Percentiles rank a stretch among this genome's conserved stretches.
Conservation (phyloP, 2,888 invertebrate species). For the Oxyscelio sp. region DNA sequence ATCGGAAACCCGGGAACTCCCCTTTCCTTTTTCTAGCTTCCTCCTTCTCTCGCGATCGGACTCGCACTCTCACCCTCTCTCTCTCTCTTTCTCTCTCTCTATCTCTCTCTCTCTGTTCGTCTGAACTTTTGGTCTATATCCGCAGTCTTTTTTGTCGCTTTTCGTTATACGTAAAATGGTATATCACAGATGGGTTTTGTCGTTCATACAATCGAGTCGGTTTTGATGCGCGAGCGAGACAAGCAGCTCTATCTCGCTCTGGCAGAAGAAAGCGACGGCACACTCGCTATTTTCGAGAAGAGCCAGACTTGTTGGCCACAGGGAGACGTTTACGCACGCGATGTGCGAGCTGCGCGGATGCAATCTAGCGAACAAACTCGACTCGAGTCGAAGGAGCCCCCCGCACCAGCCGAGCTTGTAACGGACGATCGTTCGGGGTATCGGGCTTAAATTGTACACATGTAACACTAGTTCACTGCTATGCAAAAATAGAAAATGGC, state of each 20-base stretch:
- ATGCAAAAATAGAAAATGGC: slow-evolving; percentile 88
- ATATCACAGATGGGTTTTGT: slow-evolving; percentile 55
- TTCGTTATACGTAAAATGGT: slow-evolving; percentile 38
- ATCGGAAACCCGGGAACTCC: not conserved
- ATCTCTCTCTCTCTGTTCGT: too few relatives aligned
- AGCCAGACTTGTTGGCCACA: slow-evolving; percentile 10
- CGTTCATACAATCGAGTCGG: not conserved
- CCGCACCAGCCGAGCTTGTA: slow-evolving; percentile 79
- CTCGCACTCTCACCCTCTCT: too few relatives aligned
- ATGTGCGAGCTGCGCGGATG: slow-evolving; percentile 70
- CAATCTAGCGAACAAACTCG: slow-evolving; percentile 77
- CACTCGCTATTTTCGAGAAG: slow-evolving; percentile 32
- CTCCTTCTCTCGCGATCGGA: too few relatives aligned
- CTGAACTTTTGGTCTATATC: too few relatives aligned
- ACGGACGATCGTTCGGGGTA: slow-evolving; percentile 82
- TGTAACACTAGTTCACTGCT: slow-evolving; percentile 86
- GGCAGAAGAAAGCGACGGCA: slow-evolving; percentile 27
- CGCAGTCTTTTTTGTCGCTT: too few relatives aligned
- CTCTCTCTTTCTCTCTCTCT: too few relatives aligned
- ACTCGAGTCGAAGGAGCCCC: slow-evolving; percentile 82
- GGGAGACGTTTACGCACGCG: slow-evolving; percentile 78
- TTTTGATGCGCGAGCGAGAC: too few relatives aligned
- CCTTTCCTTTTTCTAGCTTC: not conserved
- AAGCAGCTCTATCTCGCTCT: not conserved
- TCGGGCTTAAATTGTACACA: slow-evolving; percentile 85